These are phyloP conservation scores for Papilio xuthus DNA, from an alignment of 1,140 invertebrate species.

Conservation along the genomic window DNA sequence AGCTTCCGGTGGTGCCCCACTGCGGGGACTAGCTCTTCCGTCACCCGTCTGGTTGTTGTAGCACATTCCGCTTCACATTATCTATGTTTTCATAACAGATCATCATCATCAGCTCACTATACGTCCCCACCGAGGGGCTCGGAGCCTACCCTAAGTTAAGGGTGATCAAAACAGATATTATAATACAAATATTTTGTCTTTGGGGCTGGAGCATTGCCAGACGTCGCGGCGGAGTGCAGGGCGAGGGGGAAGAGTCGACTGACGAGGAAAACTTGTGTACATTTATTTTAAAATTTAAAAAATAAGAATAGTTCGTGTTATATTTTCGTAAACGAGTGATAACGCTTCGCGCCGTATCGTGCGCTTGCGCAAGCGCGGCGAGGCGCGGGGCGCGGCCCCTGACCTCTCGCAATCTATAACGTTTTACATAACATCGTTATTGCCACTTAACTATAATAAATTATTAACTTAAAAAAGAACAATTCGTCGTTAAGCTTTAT, in stretches of 20 bases:
- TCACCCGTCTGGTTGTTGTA: not conserved
- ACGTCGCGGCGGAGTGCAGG: not conserved
- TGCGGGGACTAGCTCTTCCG: too few relatives aligned
- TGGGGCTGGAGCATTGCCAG: not conserved
- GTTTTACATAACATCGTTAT: constrained; percentile 19
- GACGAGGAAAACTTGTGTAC: not conserved
- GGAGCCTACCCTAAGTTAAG: too few relatives aligned
- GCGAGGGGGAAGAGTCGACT: not conserved
- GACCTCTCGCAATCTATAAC: constrained; percentile 17
- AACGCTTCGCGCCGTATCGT: not conserved
- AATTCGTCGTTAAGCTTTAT: not conserved
- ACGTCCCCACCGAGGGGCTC: too few relatives aligned
- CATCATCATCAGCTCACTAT: too few relatives aligned
- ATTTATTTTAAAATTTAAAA: constrained; percentile 4
- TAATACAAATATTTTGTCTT: not conserved
- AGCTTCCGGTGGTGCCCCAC: too few relatives aligned
- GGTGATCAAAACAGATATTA: too few relatives aligned
- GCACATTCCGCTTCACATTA: not conserved
- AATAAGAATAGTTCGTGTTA: constrained; percentile 9
- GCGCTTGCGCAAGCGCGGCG: constrained; percentile 1
- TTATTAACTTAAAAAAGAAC: not conserved
- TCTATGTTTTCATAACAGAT: not conserved
- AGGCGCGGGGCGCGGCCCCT: constrained; percentile 20
- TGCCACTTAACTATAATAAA: constrained; percentile 6
- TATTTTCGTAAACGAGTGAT: constrained; percentile 16